Conservation (phyloP, 2,113 vertebrate genomes). For the Stegostoma tigrinum region DNA sequence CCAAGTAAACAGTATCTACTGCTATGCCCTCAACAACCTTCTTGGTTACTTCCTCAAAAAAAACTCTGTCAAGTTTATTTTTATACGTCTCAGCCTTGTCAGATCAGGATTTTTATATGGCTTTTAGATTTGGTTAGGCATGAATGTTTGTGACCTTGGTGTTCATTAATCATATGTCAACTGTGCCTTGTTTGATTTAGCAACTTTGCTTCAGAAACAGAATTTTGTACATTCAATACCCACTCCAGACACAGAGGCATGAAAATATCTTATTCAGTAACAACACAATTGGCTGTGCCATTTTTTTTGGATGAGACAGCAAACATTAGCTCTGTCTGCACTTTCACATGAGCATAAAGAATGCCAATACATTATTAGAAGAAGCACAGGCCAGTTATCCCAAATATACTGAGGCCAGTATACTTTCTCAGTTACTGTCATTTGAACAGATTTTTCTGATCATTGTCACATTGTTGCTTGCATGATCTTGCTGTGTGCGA, state of each 20-base stretch:
- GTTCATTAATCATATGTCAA: background rate
- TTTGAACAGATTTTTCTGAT: background rate
- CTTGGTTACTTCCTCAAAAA: too few relatives aligned
- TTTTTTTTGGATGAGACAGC: background rate
- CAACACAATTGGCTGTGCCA: background rate
- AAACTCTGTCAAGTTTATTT: too few relatives aligned
- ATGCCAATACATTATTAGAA: background rate
- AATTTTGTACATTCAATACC: background rate
- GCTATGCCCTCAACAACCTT: too few relatives aligned
- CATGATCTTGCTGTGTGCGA: background rate
- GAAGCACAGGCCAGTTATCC: background rate
- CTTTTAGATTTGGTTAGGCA: too few relatives aligned
- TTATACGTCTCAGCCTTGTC: background rate
- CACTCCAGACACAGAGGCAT: background rate
- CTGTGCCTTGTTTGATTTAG: background rate
- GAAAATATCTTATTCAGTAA: background rate
- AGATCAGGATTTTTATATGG: background rate
- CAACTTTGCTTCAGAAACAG: background rate
- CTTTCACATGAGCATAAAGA: background rate
- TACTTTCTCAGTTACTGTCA: background rate
- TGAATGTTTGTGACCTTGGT: too few relatives aligned
- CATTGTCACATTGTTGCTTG: background rate
- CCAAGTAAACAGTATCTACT: too few relatives aligned
- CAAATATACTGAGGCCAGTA: background rate
- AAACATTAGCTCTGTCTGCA: background rate